Evolutionary conservation across 1,140 invertebrate genomes (phyloP).

Genomic region (Centruroides vittatus): DNA sequence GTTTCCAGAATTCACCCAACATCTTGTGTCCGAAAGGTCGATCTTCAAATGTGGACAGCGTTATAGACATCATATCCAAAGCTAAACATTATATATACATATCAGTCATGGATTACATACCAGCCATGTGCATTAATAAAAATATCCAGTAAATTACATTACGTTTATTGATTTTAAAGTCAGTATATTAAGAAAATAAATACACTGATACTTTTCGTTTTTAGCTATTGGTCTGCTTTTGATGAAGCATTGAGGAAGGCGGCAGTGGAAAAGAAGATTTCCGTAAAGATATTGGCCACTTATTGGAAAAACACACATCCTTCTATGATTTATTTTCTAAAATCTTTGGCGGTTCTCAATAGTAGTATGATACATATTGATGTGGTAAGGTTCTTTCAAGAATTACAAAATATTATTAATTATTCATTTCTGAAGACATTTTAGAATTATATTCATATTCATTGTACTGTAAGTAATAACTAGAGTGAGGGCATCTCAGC

Average conservation of each 20-base stretch:
- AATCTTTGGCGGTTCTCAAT: conserved; percentile 57
- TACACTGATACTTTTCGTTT: conserved; percentile 9
- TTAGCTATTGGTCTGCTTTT: conserved; percentile 71
- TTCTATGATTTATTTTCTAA: conserved; percentile 58
- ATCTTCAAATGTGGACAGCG: conserved; percentile 68
- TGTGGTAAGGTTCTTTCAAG: conserved; percentile 44
- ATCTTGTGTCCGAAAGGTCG: conserved; percentile 64
- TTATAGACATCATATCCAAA: conserved; percentile 59
- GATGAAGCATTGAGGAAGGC: conserved; percentile 71
- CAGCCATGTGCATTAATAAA: conserved; percentile 53
- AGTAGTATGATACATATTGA: conserved; percentile 48
- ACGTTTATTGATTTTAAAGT: conserved; percentile 5
- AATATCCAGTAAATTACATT: conserved; percentile 38
- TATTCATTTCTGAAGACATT: too few species aligned
- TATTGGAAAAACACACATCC: conserved; percentile 71
- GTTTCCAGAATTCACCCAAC: conserved; percentile 72
- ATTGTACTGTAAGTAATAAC: too few species aligned
- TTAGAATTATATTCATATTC: too few species aligned
- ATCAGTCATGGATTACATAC: conserved; percentile 94
- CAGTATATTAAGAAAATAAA: background rate
- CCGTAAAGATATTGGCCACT: conserved; percentile 65
- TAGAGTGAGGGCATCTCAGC: too few species aligned
- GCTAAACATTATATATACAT: conserved; percentile 81
- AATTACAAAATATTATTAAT: too few species aligned
- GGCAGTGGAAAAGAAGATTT: conserved; percentile 63